A percentile compares a stretch with the other conserved stretches of the same genome.
Evolutionary conservation across 2,888 invertebrate species (phyloP).

Genomic region (Allolobophora icterica): DNA sequence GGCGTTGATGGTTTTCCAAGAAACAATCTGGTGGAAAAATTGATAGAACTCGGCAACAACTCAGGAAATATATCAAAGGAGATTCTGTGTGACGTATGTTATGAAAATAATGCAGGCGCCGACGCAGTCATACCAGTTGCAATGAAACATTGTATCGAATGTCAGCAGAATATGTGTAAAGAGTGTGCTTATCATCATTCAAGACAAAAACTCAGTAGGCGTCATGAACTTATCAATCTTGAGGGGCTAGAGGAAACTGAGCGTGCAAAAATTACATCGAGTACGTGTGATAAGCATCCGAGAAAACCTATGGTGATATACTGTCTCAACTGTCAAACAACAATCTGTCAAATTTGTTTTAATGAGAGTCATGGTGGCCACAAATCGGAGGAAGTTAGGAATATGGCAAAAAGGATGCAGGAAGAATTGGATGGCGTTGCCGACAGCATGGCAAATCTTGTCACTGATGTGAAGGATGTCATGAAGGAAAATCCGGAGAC

Average conservation of each 20-base stretch:
- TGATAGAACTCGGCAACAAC: background rate
- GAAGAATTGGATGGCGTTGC: background rate
- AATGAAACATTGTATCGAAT: background rate
- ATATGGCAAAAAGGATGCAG: background rate
- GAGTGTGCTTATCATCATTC: background rate
- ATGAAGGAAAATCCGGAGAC: background rate
- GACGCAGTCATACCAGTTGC: background rate
- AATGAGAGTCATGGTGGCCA: background rate
- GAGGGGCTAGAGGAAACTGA: background rate
- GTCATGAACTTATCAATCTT: background rate
- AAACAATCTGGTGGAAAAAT: background rate
- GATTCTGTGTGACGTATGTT: background rate
- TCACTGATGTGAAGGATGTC: background rate
- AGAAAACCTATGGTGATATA: background rate
- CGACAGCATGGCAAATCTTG: background rate
- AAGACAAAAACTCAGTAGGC: background rate
- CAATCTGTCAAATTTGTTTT: background rate
- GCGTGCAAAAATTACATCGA: background rate
- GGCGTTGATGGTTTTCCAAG: slow-evolving; percentile 7
- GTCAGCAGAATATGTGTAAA: slow-evolving; percentile 26
- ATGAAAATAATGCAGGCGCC: background rate
- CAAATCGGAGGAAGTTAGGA: background rate
- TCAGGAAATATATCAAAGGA: background rate
- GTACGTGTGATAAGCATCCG: background rate
- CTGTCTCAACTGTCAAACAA: background rate